These are phyloP conservation scores for Pachycephala philippinensis DNA, from an alignment of 2,113 vertebrate genomes.

Conservation along the genomic window DNA sequence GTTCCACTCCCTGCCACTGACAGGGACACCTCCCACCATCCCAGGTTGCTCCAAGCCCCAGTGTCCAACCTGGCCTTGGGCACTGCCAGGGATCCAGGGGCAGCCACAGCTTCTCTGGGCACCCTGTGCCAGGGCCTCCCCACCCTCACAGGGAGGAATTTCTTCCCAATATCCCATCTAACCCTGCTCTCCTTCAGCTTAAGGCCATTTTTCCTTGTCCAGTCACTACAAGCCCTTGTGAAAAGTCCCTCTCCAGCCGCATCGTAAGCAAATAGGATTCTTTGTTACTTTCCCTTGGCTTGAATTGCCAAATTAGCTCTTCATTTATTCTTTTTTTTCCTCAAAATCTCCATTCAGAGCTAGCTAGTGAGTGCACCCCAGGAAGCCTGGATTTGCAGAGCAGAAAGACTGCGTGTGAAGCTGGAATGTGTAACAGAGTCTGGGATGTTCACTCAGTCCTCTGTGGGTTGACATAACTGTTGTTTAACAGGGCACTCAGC, in stretches of 20 bases:
- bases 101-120: not conserved
- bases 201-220: too few relatives aligned
- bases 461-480: not conserved
- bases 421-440: not conserved
- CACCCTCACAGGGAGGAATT: fast-evolving
- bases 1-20: not conserved
- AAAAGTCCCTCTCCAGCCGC: fast-evolving
- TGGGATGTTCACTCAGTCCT: not conserved
- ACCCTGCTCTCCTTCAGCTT: not conserved
- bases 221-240: not conserved
- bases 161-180: not conserved
- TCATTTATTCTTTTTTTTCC: not conserved
- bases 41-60: not conserved
- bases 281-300: not conserved
- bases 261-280: not conserved
- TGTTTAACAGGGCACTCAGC: not conserved
- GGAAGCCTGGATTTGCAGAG: not conserved
- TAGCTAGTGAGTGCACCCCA: not conserved
- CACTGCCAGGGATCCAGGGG: not conserved
- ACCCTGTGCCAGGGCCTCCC: not conserved
- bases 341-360: not conserved
- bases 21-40: not conserved
- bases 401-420: not conserved
- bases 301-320: not conserved
- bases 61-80: not conserved